Evolutionary conservation across 2,888 invertebrate species (phyloP).

Genomic region (Drosophila limbata): DNA sequence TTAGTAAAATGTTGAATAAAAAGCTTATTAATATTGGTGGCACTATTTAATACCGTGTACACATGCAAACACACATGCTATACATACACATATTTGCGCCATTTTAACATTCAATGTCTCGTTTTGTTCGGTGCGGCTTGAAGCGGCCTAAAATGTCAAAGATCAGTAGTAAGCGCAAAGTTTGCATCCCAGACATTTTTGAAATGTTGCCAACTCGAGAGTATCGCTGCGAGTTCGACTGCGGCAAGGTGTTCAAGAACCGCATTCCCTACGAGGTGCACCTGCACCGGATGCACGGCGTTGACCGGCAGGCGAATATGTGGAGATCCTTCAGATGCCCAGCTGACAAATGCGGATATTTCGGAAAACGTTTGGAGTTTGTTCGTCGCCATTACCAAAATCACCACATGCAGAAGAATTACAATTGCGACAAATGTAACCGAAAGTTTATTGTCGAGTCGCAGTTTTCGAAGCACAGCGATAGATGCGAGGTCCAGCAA

Average conservation of each 20-base stretch:
- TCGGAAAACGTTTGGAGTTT: neutral
- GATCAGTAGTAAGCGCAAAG: neutral
- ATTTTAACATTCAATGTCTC: neutral
- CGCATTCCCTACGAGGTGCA: conserved; percentile 31
- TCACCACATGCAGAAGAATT: conserved; percentile 30
- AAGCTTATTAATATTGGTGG: too few species aligned
- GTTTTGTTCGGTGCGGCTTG: neutral
- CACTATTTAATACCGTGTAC: neutral
- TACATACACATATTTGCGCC: neutral
- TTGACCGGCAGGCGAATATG: neutral
- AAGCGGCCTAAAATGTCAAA: conserved; percentile 8
- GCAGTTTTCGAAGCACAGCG: conserved; percentile 19
- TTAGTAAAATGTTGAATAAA: neutral
- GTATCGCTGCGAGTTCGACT: conserved; percentile 31
- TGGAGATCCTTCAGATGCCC: conserved; percentile 38
- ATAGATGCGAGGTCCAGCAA: neutral
- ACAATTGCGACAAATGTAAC: conserved; percentile 21
- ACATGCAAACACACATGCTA: neutral
- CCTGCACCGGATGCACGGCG: conserved; percentile 26
- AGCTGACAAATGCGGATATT: neutral
- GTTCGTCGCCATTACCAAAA: conserved; percentile 46
- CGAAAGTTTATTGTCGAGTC: conserved; percentile 4
- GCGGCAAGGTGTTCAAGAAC: conserved; percentile 39
- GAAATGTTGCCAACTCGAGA: conserved; percentile 42
- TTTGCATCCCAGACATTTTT: conserved; percentile 17